Evolutionary conservation across 1,140 invertebrate genomes (phyloP), one percentile per base, ranked within the genome.

Genomic region (Armadillidium nasatum): DNA sequence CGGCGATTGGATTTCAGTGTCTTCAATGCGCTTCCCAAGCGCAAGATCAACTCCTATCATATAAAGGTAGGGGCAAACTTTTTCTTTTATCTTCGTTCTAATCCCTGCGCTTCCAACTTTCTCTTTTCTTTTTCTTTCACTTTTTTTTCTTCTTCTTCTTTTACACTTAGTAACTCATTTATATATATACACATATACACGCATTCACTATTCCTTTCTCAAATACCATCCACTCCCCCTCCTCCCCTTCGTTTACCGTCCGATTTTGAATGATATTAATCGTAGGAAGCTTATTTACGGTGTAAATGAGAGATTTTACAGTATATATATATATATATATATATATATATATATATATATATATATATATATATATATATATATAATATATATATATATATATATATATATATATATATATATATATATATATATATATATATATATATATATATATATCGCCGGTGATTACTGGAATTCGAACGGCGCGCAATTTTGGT

Each of bases 41-140:
- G 95, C 84, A 97, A 97, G 88, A 91, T 97, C 84, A 99, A 99
- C 88, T 96, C 95, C 82, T 98, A 97, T 89, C 95, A 97, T 88
- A 97, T 97, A 84, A 96, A 97, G 93, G 95, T 96, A 88, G 89
- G 85, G 15, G 75, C n/a, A 67, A 44, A 70, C 73, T 33, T 71
- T 82, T 44, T 67, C 46, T 73, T 50, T 60, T 23, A 21, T 73
- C 45, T 54, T 73, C 13, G 6, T 33, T 33, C 33, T 6, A n/a
- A 3, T 6, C 33, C 33, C 33, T 3, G 33, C 33, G 1, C 33
- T 71, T 33, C 9, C 10, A 11, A 22, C 71, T 21, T 72, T 43
- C 43, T 21, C 43, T 46, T 45, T 45, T 10, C 45, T 72, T 11
- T 45, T 45, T 19, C 44, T 33, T 10, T 44, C 10, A 3, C 11